phyloP scores from a whole-genome alignment of 2,113 vertebrate genomes.

The Neomonachus schauinslandi region DNA sequence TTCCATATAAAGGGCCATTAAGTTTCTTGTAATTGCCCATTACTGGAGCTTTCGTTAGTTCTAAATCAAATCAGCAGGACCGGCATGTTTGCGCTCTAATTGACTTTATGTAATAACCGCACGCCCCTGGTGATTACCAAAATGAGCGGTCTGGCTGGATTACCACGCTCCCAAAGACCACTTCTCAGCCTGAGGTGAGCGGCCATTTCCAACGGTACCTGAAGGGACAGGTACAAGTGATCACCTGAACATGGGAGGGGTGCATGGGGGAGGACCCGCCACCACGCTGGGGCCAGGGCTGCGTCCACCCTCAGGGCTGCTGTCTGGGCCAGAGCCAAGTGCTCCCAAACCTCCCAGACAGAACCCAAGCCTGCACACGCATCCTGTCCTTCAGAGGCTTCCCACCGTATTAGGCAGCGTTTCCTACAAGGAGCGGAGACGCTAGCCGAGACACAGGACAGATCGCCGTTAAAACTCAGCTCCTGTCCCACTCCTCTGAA shows the following conservation, averaged over 20 bases:
- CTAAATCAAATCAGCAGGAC: constrained; percentile 82
- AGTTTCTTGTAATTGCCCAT: constrained; percentile 81
- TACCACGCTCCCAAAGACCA: not conserved
- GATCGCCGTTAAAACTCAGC: too few species aligned
- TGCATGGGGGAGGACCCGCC: accelerated
- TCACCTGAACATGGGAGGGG: accelerated
- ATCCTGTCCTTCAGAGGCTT: accelerated
- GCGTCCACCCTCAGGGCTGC: accelerated
- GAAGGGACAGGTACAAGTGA: not conserved
- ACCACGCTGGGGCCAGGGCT: accelerated
- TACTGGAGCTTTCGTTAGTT: constrained; percentile 77
- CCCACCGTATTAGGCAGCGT: accelerated
- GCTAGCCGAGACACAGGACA: not conserved
- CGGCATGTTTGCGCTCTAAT: constrained; percentile 73
- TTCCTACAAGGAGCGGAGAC: not conserved
- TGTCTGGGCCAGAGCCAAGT: accelerated
- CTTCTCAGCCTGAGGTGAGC: accelerated
- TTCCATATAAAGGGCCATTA: constrained; percentile 80
- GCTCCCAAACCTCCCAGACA: not conserved
- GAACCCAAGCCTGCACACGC: not conserved
- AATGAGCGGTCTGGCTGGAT: not conserved
- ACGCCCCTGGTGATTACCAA: constrained; percentile 44
- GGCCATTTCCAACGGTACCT: accelerated
- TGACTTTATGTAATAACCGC: constrained; percentile 75
- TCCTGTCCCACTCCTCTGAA: not conserved